Conservation (phyloP, 2,888 invertebrate genomes). For the Pemphredon lugubris region DNA sequence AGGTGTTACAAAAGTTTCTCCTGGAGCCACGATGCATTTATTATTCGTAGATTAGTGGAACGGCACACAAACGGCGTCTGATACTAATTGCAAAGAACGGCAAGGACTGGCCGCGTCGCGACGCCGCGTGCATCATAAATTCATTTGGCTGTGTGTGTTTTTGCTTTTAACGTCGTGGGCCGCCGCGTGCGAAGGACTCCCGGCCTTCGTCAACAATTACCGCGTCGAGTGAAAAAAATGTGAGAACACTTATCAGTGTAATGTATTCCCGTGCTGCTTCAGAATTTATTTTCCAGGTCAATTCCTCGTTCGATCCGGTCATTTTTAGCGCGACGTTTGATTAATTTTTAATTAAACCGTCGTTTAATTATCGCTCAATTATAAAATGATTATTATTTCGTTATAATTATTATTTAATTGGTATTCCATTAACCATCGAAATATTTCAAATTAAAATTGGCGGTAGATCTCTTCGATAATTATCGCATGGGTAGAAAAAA, state of each 20-base stretch:
- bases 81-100: constrained; percentile 64
- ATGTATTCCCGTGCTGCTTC: too few species aligned
- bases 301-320: not conserved
- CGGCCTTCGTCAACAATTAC: constrained; percentile 40
- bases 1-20: constrained; percentile 41
- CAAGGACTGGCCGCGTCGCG: constrained; percentile 37
- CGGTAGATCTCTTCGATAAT: too few species aligned
- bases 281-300: too few species aligned
- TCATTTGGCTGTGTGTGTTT: constrained; percentile 61
- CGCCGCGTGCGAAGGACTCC: constrained; percentile 8
- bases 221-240: constrained; percentile 20
- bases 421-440: too few species aligned
- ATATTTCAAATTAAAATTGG: too few species aligned
- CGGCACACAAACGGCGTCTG: constrained; percentile 52
- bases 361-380: too few species aligned
- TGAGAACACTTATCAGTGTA: too few species aligned
- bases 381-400: too few species aligned
- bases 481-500: too few species aligned
- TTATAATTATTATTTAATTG: too few species aligned
- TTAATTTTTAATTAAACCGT: too few species aligned
- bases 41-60: constrained; percentile 60
- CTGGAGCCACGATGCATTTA: constrained; percentile 37
- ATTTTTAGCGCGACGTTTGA: too few species aligned
- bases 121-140: constrained; percentile 54
- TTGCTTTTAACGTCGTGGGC: constrained; percentile 51